A percentile compares a stretch with the other conserved stretches of the same genome.
phyloP scores from a whole-genome alignment of 2,797 vertebrate genomes.

The Melanotaenia parkinsoni region DNA sequence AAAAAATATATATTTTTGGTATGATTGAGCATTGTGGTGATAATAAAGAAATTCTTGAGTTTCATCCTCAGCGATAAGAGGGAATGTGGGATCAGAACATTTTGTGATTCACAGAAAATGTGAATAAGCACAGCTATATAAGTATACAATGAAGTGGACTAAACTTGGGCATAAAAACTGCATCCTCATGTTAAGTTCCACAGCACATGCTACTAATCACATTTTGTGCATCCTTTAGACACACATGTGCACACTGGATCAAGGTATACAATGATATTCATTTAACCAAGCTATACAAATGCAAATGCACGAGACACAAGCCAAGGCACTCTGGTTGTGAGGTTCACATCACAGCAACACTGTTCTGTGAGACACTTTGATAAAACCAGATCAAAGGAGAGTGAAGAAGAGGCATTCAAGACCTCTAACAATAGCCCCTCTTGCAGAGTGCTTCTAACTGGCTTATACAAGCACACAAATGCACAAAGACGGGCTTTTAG shows the following conservation, averaged over 20 bases:
- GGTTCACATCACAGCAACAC: constrained; percentile 62
- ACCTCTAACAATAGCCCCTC: constrained; percentile 66
- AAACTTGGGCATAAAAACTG: neutral
- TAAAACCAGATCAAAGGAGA: constrained; percentile 70
- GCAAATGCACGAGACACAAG: constrained; percentile 66
- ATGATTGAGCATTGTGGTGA: neutral
- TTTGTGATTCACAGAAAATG: constrained; percentile 1
- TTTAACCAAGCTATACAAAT: constrained; percentile 66
- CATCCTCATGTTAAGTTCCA: constrained; percentile 14
- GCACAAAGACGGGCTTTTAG: constrained; percentile 54
- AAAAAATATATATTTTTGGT: neutral
- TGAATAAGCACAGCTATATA: neutral
- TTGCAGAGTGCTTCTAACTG: constrained; percentile 52
- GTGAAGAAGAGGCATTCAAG: constrained; percentile 62
- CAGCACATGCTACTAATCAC: constrained; percentile 11
- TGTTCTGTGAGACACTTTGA: constrained; percentile 68
- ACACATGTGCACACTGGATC: constrained; percentile 40
- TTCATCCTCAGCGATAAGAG: neutral
- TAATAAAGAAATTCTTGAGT: neutral
- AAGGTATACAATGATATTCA: constrained; percentile 52
- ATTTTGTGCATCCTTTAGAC: neutral
- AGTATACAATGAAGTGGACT: neutral
- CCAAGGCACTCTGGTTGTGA: constrained; percentile 44
- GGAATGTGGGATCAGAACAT: constrained; percentile 1
- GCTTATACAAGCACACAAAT: constrained; percentile 45